Evolutionary conservation across 2,113 vertebrate genomes (phyloP).

Genomic region (Polyodon spathula): DNA sequence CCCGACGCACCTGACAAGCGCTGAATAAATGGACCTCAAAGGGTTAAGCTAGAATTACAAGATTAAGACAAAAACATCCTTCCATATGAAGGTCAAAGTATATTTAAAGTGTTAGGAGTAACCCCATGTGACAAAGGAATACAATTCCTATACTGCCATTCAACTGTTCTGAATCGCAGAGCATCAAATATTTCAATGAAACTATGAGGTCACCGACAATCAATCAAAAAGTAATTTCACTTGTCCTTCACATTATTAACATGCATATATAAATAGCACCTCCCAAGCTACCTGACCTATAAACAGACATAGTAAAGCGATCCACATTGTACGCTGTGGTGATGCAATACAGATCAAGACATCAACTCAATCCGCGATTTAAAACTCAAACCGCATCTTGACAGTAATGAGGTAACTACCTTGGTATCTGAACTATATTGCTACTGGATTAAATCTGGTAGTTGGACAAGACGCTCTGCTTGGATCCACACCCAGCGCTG

Average conservation of each 20-base stretch:
- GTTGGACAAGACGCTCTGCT: background rate
- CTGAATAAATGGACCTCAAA: too few relatives aligned
- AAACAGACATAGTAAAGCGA: constrained; percentile 1
- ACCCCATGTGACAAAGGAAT: background rate
- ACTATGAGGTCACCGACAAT: background rate
- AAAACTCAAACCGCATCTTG: background rate
- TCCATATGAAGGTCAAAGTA: too few relatives aligned
- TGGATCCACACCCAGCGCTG: background rate
- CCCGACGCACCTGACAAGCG: too few relatives aligned
- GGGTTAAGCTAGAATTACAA: too few relatives aligned
- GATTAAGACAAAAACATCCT: too few relatives aligned
- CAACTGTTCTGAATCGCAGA: background rate
- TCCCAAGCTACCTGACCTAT: constrained; percentile 20
- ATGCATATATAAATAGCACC: constrained; percentile 11
- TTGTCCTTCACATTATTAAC: constrained; percentile 16
- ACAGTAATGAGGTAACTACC: background rate
- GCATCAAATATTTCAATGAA: background rate
- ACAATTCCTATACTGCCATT: background rate
- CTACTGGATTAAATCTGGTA: background rate
- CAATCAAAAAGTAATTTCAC: constrained; percentile 1
- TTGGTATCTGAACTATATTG: background rate
- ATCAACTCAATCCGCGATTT: background rate
- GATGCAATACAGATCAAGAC: background rate
- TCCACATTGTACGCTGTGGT: background rate
- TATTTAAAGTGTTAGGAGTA: too few relatives aligned